Percentiles rank a stretch among this genome's conserved stretches.
Conservation (phyloP, 2,797 vertebrate species). For the Chelidonichthys spinosus region DNA sequence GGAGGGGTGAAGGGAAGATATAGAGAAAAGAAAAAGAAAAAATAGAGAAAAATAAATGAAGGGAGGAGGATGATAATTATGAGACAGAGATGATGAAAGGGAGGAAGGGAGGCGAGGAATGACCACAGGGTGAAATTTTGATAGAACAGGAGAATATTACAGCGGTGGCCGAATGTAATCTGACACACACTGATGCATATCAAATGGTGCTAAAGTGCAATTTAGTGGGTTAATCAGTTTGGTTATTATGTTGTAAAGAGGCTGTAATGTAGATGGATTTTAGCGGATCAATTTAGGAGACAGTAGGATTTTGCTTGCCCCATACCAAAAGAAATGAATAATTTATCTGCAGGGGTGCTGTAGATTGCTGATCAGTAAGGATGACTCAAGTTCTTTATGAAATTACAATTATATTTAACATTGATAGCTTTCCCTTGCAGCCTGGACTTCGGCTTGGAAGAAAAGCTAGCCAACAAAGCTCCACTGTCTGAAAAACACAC, state of each 20-base stretch:
- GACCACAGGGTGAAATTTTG: conserved; percentile 55
- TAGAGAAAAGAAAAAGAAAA: conserved; percentile 24
- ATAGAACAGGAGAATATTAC: conserved; percentile 38
- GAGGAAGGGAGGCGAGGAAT: conserved; percentile 36
- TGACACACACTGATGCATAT: conserved; percentile 43
- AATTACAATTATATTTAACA: conserved; percentile 30
- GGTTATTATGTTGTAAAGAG: conserved; percentile 55
- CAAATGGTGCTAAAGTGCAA: conserved; percentile 45
- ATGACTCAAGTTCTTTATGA: conserved; percentile 22
- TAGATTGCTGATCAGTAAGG: conserved; percentile 21
- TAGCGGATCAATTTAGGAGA: conserved; percentile 30
- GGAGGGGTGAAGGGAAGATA: background rate
- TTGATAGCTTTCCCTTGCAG: conserved; percentile 13
- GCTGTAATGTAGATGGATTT: conserved; percentile 47
- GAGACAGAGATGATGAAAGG: conserved; percentile 56
- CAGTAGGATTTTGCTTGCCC: conserved; percentile 8
- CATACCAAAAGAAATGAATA: conserved; percentile 16
- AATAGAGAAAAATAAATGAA: conserved; percentile 30
- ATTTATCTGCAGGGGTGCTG: conserved; percentile 12
- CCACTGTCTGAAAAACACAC: background rate
- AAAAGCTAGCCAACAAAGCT: background rate
- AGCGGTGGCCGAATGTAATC: conserved; percentile 32
- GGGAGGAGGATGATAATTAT: conserved; percentile 48
- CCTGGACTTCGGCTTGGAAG: background rate
- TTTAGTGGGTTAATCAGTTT: conserved; percentile 46